Conservation (phyloP, 2,888 invertebrate species). For the Trichopria drosophilae region DNA sequence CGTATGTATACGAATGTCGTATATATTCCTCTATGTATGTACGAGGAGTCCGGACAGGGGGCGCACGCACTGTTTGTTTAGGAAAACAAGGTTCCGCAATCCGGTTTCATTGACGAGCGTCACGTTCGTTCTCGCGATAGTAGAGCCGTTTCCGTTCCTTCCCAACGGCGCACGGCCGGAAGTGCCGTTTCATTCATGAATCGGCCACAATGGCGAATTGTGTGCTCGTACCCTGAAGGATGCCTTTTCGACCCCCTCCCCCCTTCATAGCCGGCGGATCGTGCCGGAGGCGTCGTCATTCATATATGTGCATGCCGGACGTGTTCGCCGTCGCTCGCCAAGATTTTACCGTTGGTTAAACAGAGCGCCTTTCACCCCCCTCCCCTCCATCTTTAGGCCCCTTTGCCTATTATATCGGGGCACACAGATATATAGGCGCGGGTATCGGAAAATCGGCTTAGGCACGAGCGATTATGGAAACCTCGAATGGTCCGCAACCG, state of each 20-base stretch:
- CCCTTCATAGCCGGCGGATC: constrained; percentile 1
- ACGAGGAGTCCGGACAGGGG: too few species aligned
- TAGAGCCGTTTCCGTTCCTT: constrained; percentile 56
- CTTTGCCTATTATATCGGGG: too few species aligned
- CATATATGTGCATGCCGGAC: constrained; percentile 23
- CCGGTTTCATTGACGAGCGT: constrained; percentile 43
- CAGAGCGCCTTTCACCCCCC: constrained; percentile 3
- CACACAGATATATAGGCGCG: constrained; percentile 3
- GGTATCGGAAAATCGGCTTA: too few species aligned
- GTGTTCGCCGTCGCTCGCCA: constrained; percentile 11
- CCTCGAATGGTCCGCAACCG: too few species aligned
- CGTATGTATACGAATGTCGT: too few species aligned
- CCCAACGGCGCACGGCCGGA: constrained; percentile 56
- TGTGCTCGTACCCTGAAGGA: constrained; percentile 39
- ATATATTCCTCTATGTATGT: too few species aligned
- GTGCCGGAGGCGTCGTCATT: constrained; percentile 16
- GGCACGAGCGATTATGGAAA: too few species aligned
- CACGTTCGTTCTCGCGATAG: constrained; percentile 47
- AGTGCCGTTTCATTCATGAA: constrained; percentile 58
- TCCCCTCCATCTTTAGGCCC: background rate
- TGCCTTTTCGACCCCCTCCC: constrained; percentile 41
- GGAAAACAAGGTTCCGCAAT: constrained; percentile 42
- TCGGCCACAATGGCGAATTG: constrained; percentile 58
- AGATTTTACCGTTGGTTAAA: constrained; percentile 30
- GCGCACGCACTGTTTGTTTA: constrained; percentile 31